A percentile compares a stretch with the other conserved stretches of the same genome.
phyloP scores from a whole-genome alignment of 2,797 vertebrate species.

The Oophaga sylvatica region DNA sequence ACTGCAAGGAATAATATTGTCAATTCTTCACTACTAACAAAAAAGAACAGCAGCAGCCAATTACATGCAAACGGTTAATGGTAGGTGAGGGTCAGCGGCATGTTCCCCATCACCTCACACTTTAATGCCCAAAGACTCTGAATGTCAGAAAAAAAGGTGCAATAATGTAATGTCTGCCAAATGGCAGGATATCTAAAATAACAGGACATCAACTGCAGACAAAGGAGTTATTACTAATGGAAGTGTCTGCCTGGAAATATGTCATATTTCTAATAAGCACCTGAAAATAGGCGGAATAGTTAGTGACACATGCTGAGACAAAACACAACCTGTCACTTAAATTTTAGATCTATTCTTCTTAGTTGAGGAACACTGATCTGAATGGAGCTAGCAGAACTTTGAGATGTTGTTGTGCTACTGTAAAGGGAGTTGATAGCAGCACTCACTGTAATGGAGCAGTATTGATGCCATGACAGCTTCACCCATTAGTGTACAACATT shows the following conservation, averaged over 20 bases:
- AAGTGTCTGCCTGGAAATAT: conserved; percentile 34
- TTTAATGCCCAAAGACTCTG: conserved; percentile 2
- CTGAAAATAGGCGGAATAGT: conserved; percentile 22
- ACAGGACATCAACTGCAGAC: conserved; percentile 18
- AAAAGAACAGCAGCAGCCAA: too few species aligned
- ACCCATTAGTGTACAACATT: neutral
- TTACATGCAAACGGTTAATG: too few species aligned
- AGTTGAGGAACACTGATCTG: neutral
- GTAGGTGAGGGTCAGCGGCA: too few species aligned
- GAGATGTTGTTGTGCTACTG: neutral
- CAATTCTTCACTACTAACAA: too few species aligned
- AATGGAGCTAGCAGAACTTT: neutral
- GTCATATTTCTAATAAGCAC: conserved; percentile 34
- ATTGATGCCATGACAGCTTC: neutral
- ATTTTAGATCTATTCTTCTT: conserved; percentile 22
- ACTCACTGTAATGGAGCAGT: neutral
- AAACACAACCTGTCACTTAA: conserved; percentile 16
- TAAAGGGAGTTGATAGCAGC: neutral
- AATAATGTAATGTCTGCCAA: neutral
- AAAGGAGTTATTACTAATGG: conserved; percentile 37
- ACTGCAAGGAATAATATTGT: too few species aligned
- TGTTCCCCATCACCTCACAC: neutral
- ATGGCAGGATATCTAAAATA: conserved; percentile 20
- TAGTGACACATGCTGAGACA: conserved; percentile 29
- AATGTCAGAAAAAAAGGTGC: conserved; percentile 4